A percentile compares a stretch with the other conserved stretches of the same genome.
These are phyloP conservation scores for Anolis carolinensis DNA, from an alignment of 2,113 vertebrate genomes.

Conservation along the genomic window DNA sequence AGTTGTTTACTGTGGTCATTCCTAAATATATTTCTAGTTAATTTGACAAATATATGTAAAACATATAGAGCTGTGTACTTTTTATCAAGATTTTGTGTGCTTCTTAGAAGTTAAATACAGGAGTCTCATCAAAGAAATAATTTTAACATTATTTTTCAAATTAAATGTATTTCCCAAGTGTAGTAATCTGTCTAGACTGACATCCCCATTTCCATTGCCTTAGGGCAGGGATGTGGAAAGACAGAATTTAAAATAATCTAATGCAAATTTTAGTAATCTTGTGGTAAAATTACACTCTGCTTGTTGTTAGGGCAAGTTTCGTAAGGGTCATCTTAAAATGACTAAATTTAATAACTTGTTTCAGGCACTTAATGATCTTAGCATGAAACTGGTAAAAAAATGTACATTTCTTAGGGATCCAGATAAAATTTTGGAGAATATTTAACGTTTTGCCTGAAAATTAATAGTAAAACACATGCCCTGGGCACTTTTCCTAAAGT, in stretches of 20 bases:
- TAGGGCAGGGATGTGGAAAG: slow-evolving; percentile 2
- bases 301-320: not conserved
- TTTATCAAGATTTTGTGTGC: not conserved
- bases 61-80: not conserved
- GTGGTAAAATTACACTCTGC: not conserved
- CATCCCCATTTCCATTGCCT: slow-evolving; percentile 10
- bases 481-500: not conserved
- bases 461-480: not conserved
- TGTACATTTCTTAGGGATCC: not conserved
- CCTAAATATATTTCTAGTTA: not conserved
- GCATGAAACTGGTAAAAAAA: not conserved
- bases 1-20: not conserved
- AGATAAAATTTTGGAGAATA: not conserved
- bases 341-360: not conserved
- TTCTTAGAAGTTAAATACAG: not conserved
- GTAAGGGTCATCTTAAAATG: not conserved
- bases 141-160: slow-evolving; percentile 3
- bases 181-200: not conserved
- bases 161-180: slow-evolving; percentile 20
- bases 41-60: not conserved
- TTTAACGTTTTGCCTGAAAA: not conserved
- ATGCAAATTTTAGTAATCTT: slow-evolving; percentile 11
- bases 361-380: not conserved
- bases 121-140: not conserved
- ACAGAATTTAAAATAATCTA: not conserved